Evolutionary conservation across 2,888 invertebrate genomes (phyloP).

Genomic region (Rugalucina vietnamica): DNA sequence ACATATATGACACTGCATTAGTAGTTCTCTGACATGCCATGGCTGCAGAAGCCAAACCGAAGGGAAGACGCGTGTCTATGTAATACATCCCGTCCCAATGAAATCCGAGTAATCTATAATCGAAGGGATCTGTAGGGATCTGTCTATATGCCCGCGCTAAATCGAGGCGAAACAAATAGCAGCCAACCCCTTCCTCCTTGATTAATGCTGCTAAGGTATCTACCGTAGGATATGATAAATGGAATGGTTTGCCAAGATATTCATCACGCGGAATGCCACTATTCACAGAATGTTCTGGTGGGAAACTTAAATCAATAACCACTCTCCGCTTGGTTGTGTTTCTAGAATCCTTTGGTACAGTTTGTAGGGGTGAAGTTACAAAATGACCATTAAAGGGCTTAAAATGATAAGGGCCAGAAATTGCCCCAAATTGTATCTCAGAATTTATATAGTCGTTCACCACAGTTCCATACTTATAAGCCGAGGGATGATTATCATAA

Average conservation of each 20-base stretch:
- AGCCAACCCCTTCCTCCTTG: background rate
- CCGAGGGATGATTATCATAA: slow-evolving; percentile 15
- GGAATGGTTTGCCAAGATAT: background rate
- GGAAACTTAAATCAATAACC: background rate
- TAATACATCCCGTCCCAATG: background rate
- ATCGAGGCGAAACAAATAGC: background rate
- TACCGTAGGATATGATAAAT: background rate
- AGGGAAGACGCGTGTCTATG: background rate
- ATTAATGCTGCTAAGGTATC: background rate
- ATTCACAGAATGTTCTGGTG: background rate
- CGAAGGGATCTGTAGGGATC: background rate
- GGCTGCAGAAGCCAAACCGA: background rate
- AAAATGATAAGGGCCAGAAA: background rate
- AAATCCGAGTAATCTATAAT: background rate
- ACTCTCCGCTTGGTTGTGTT: background rate
- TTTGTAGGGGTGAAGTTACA: slow-evolving; percentile 13
- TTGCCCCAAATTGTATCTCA: background rate
- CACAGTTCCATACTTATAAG: background rate
- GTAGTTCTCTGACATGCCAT: background rate
- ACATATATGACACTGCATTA: background rate
- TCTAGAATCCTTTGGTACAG: background rate
- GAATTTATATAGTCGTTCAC: background rate
- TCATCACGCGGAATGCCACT: background rate
- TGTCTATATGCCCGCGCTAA: background rate
- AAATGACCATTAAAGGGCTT: background rate